Evolutionary conservation across 2,113 vertebrate species (phyloP).

Genomic region (Etheostoma cragini): DNA sequence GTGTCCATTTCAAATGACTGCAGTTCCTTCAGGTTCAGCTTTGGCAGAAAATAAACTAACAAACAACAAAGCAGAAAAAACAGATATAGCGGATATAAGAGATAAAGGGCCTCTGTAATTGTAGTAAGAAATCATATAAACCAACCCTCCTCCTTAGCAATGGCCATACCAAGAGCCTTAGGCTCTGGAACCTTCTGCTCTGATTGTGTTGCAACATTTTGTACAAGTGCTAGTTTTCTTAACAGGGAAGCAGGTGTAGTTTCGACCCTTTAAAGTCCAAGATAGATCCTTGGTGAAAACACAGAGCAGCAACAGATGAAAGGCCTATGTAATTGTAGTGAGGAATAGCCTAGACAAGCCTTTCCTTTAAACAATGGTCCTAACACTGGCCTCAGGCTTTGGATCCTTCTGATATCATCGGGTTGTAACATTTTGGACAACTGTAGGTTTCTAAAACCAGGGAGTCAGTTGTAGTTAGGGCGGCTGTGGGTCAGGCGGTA

Average conservation of each 20-base stretch:
- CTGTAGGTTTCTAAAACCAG: not conserved
- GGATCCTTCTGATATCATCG: not conserved
- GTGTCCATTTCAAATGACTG: not conserved
- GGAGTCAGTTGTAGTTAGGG: not conserved
- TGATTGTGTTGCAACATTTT: not conserved
- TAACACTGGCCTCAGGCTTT: not conserved
- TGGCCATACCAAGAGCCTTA: not conserved
- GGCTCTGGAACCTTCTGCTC: not conserved
- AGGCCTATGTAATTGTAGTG: not conserved
- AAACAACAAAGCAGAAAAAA: not conserved
- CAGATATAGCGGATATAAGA: not conserved
- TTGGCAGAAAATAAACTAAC: not conserved
- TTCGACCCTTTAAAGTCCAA: too few relatives aligned
- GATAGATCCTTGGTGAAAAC: too few relatives aligned
- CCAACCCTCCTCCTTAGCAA: not conserved
- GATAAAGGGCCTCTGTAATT: not conserved
- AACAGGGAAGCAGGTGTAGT: not conserved
- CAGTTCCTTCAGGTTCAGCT: not conserved
- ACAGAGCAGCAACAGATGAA: not conserved
- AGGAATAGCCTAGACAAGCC: not conserved
- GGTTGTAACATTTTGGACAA: not conserved
- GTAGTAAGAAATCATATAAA: not conserved
- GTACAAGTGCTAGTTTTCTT: not conserved
- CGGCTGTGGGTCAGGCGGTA: too few relatives aligned
- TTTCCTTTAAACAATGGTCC: not conserved